A percentile compares a stretch with the other conserved stretches of the same genome.
These are phyloP conservation scores for Amphiprion clarkii DNA, from an alignment of 2,797 vertebrate species.

Conservation along the genomic window DNA sequence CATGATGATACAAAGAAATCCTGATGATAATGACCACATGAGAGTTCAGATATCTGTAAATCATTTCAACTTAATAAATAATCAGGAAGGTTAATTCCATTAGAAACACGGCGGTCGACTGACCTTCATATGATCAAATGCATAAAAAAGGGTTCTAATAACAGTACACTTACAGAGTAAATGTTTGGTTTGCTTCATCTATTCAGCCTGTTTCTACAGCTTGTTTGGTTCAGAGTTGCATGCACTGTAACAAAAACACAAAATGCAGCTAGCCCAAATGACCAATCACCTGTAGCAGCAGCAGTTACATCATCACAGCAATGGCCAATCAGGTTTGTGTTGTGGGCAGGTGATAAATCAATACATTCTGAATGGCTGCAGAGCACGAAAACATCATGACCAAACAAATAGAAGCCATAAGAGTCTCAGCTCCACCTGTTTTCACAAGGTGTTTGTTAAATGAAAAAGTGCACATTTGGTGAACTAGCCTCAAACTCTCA, in stretches of 20 bases:
- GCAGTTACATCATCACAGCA: slow-evolving; percentile 83
- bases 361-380: slow-evolving; percentile 71
- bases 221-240: slow-evolving; percentile 73
- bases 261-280: slow-evolving; percentile 70
- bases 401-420: slow-evolving; percentile 21
- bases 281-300: slow-evolving; percentile 79
- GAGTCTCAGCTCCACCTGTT: slow-evolving; percentile 14
- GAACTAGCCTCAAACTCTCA: slow-evolving; percentile 56
- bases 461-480: slow-evolving; percentile 80
- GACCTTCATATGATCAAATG: slow-evolving; percentile 53
- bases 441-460: slow-evolving; percentile 39
- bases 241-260: slow-evolving; percentile 75
- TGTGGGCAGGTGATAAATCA: slow-evolving; percentile 43
- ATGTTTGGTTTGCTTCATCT: slow-evolving; percentile 30
- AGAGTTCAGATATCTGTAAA: slow-evolving; percentile 39
- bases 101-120: slow-evolving; percentile 17
- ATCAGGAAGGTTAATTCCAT: slow-evolving; percentile 6
- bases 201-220: slow-evolving; percentile 62
- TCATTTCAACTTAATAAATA: slow-evolving; percentile 36
- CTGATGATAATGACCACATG: slow-evolving; percentile 48
- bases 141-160: slow-evolving; percentile 48
- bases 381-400: slow-evolving; percentile 27
- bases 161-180: slow-evolving; percentile 15
- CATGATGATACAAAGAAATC: slow-evolving; percentile 62
- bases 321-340: slow-evolving; percentile 78